Base-by-base conservation (phyloP, 2,888 invertebrate genomes). In the Drosophila subsilvestris region DNA sequence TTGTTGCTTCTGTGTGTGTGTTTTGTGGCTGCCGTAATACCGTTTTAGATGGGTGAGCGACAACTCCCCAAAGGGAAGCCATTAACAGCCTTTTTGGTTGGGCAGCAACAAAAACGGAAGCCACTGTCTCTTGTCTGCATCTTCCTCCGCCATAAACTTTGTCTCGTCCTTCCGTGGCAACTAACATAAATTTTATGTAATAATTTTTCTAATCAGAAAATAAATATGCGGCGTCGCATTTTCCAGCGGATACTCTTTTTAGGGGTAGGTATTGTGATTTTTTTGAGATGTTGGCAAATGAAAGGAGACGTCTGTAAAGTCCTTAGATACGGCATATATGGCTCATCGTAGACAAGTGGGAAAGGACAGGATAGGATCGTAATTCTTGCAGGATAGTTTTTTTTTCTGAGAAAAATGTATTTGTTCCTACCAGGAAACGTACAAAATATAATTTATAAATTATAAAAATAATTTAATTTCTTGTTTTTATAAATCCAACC, bases 161-260 rank as follows among this genome's bases (percentile, higher is more conserved):
- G 67, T 58, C 61, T 63, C 43, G 17, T 55, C 22, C 20, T 22
- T 22, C 63, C 78, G 70, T 73, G 75, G 71, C 73, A 74, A 75
- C 88, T 82, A 75, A 80, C 88, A 85, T 87, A 86, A 87, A 85
- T 85, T 85, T 79, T 60, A 85, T 79, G 79, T 82, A 76, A 82
- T 82, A 87, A 87, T 85, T 85, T 84, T 85, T 85, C 80, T 85
- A 85, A 87, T 87, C 83, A 85, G 72, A 82, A 85, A 79, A 82
- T 82, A 80, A 85, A 79, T 74, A 69, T 74, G 75, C 58, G 43
- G 49, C 50, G 45, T 22, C 69, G 42, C 54, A 54, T 43, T n/a
- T 32, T 20, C 20, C 6, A 27, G 29, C 25, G 6, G 7, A 37
- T 37, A n/a, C 37, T 1, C 37, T 37, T n/a, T 14, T 7, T 6